Percentiles rank a stretch among this genome's conserved stretches.
Conservation (phyloP, 2,888 invertebrate genomes). For the Odontocolon sp. region DNA sequence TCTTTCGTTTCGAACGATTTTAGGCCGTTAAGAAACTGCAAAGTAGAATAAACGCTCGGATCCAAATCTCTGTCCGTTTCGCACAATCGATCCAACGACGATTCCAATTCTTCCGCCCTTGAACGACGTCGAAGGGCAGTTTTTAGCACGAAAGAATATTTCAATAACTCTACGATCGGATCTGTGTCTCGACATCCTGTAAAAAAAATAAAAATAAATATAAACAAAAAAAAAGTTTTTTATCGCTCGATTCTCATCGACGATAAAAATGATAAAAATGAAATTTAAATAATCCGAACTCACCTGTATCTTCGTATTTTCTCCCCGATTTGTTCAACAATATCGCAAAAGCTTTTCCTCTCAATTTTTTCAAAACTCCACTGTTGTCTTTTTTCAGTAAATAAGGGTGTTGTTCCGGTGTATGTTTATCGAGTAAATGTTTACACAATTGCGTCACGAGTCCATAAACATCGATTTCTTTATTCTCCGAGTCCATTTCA, state of each 20-base stretch:
- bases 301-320: conserved; percentile 49
- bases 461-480: conserved; percentile 70
- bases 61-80: conserved; percentile 55
- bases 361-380: conserved; percentile 67
- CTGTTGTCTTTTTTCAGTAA: conserved; percentile 60
- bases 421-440: conserved; percentile 65
- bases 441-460: conserved; percentile 73
- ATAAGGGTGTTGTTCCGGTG: conserved; percentile 55
- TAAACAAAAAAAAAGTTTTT: background rate
- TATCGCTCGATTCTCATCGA: too few relatives aligned
- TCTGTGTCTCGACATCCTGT: conserved; percentile 63
- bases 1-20: conserved; percentile 65
- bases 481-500: conserved; percentile 64
- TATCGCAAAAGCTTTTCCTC: conserved; percentile 75
- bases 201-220: conserved; percentile 12
- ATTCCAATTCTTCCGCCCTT: conserved; percentile 71
- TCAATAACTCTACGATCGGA: conserved; percentile 75
- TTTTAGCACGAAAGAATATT: conserved; percentile 72
- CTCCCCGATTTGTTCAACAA: conserved; percentile 71
- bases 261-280: conserved; percentile 1
- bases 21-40: conserved; percentile 72
- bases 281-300: conserved; percentile 38
- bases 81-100: conserved; percentile 64
- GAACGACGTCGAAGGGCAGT: conserved; percentile 62
- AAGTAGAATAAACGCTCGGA: conserved; percentile 60